phyloP scores from a whole-genome alignment of 2,888 invertebrate genomes.

The Perizoma flavofasciatum region DNA sequence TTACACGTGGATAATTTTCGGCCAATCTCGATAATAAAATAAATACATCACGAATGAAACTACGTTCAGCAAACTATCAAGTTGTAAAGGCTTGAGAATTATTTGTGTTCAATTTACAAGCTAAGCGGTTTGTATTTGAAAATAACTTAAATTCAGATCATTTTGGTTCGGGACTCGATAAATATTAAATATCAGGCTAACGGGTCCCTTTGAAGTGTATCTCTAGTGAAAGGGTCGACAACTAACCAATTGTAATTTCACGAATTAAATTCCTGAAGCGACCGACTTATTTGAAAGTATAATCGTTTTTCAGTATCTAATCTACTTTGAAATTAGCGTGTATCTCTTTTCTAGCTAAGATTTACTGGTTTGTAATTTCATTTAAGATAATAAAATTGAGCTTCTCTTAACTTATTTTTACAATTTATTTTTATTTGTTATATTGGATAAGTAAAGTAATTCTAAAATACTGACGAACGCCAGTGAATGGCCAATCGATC shows the following conservation, averaged over 20 bases:
- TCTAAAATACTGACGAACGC: too few relatives aligned
- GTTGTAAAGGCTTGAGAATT: background rate
- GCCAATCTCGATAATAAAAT: too few relatives aligned
- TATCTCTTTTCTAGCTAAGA: conserved; percentile 25
- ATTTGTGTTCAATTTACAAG: conserved; percentile 22
- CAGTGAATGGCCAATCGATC: too few relatives aligned
- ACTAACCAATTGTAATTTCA: conserved; percentile 65
- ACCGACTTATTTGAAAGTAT: conserved; percentile 40
- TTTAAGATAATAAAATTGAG: conserved; percentile 8
- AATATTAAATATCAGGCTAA: conserved; percentile 64
- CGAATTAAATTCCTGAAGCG: conserved; percentile 66
- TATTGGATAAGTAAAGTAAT: background rate
- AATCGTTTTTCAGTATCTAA: conserved; percentile 20
- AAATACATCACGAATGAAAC: too few relatives aligned
- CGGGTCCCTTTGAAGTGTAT: conserved; percentile 65
- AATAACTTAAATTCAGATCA: conserved; percentile 41
- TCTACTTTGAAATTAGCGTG: conserved; percentile 16
- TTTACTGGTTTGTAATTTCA: conserved; percentile 22
- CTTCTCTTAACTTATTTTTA: conserved; percentile 2
- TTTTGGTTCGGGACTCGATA: conserved; percentile 48
- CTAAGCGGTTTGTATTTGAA: conserved; percentile 28
- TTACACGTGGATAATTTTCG: too few relatives aligned
- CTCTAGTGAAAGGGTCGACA: conserved; percentile 60
- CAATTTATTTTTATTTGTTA: conserved; percentile 7
- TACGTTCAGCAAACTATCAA: too few relatives aligned